A percentile compares a stretch with the other conserved stretches of the same genome.
Evolutionary conservation across 1,140 invertebrate genomes (phyloP).

Genomic region (Lepidotrigona ventralis): DNA sequence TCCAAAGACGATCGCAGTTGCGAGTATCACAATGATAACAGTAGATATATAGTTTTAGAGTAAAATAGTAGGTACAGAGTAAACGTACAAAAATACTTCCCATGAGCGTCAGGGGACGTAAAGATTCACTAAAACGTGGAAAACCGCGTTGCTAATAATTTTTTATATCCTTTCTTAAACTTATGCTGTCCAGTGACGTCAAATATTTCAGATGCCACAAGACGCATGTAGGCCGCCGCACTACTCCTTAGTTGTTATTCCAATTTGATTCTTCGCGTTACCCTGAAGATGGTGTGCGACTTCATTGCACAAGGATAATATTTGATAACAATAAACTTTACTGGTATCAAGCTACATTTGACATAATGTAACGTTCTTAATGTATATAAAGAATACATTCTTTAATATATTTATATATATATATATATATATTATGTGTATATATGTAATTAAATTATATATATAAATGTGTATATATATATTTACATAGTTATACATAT

Average conservation of each 20-base stretch:
- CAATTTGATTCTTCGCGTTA: constrained; percentile 58
- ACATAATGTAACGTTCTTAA: constrained; percentile 39
- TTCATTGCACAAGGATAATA: constrained; percentile 46
- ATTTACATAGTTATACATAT: constrained; percentile 6
- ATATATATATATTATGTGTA: not conserved
- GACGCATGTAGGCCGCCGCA: constrained; percentile 62
- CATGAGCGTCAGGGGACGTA: constrained; percentile 68
- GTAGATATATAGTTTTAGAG: constrained; percentile 71
- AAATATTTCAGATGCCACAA: constrained; percentile 43
- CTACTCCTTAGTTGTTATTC: constrained; percentile 62
- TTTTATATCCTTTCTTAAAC: constrained; percentile 54
- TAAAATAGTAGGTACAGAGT: constrained; percentile 73
- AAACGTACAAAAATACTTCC: constrained; percentile 77
- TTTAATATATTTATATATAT: constrained; percentile 5
- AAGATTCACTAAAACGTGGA: constrained; percentile 68
- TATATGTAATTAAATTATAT: not conserved
- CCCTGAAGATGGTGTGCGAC: constrained; percentile 55
- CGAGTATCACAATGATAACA: constrained; percentile 75
- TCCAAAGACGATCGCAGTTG: constrained; percentile 66
- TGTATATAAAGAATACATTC: constrained; percentile 40
- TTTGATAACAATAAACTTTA: constrained; percentile 35
- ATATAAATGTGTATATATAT: not conserved
- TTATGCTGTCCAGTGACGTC: constrained; percentile 52
- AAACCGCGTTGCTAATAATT: constrained; percentile 62
- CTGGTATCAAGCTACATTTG: constrained; percentile 24